Evolutionary conservation across 2,888 invertebrate species (phyloP), one percentile per base, ranked within the genome.

Genomic region (Synergus laeviventris): DNA sequence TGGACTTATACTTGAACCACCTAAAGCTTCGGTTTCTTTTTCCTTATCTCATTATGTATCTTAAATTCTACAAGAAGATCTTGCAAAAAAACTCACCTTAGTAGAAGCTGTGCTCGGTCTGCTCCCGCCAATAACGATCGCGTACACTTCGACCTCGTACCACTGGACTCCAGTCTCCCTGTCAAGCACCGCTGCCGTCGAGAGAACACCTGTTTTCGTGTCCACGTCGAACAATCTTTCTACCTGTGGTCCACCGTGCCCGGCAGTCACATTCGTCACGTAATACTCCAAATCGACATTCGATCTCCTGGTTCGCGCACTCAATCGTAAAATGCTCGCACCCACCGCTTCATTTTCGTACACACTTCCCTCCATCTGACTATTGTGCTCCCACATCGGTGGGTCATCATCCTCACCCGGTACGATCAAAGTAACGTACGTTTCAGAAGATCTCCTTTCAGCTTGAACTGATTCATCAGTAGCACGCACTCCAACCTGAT

Each of bases 141-240:
- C 97, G 90, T 95, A 96, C 79, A 98, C 94, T 90, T 97, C 96
- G 83, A 97, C 94, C 88, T 96, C 95, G 91, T 97, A 97, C 84
- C 93, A 93, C 87, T 95, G 95, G 78, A 95, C 94, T 45, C 96
- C 97, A 82, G 95, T 93, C 91, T 97, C 97, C 76, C 97, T 93
- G 91, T 97, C 97, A 90, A 97, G 92, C 81, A 95, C 93, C 62
- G 94, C 95, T 18, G 97, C 96, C 18, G 97, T 97, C 62, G 96
- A 96, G 84, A 99, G 92, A 86, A 97, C 95, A 66, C 98, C 98
- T 88, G 96, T 92, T 84, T 96, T 95, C 31, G 96, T 94, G 92
- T 98, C 97, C 87, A 99, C 96, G 89, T 97, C 97, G 91, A 99
- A 99, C 86, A 97, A 93, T 87, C 97, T 94, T 92, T 97, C 97